phyloP scores from a whole-genome alignment of 2,113 vertebrate genomes.

The Neolamprologus fasciatus region DNA sequence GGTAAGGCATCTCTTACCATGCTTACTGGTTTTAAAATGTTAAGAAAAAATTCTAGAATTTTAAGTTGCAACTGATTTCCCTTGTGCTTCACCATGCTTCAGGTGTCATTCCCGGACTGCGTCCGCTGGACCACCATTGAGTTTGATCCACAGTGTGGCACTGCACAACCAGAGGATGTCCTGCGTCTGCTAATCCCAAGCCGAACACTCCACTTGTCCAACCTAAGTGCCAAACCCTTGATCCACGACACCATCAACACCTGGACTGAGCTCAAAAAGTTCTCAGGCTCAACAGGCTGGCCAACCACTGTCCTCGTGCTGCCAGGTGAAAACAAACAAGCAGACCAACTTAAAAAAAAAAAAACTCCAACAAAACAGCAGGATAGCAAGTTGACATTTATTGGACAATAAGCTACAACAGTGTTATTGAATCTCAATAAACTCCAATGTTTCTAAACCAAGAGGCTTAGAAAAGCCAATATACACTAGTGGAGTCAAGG shows the following conservation, averaged over 20 bases:
- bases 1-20: conserved; percentile 57
- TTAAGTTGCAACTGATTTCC: background rate
- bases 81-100: background rate
- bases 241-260: conserved; percentile 93
- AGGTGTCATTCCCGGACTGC: conserved; percentile 98
- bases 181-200: conserved; percentile 91
- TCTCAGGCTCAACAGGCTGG: conserved; percentile 91
- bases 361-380: background rate
- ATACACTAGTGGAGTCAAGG: background rate
- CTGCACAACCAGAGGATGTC: conserved; percentile 93
- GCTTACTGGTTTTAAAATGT: background rate
- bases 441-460: background rate
- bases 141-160: conserved; percentile 94
- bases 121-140: conserved; percentile 96
- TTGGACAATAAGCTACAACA: background rate
- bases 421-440: background rate
- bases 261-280: conserved; percentile 96
- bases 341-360: background rate
- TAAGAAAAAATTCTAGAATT: background rate
- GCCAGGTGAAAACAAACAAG: conserved; percentile 74
- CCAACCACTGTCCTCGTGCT: conserved; percentile 90
- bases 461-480: background rate
- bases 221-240: conserved; percentile 82
- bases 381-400: background rate
- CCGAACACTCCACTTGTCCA: conserved; percentile 80